Evolutionary conservation across 2,113 vertebrate species (phyloP), one percentile per base, ranked within the genome.

Genomic region (Pithys albifrons): DNA sequence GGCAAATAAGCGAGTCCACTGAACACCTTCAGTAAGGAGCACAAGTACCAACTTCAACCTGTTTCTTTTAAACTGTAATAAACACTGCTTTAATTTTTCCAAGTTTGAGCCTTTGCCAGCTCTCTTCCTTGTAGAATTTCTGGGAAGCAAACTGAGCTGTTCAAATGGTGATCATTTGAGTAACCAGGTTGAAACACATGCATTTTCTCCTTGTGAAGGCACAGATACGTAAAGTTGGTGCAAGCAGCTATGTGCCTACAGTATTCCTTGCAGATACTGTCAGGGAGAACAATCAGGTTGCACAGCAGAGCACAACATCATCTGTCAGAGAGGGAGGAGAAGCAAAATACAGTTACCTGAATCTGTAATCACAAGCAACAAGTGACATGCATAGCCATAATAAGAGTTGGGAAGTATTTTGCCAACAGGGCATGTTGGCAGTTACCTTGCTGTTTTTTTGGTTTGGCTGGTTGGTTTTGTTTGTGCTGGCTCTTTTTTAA

Each of bases 11-110:
- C n/a, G 79, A 69, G 66, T 78, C 58, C 23, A 65, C 46, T 49
- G 58, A 87, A 57, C 23, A 64, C 37, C 43, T 88, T 80, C 72
- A 62, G n/a, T 70, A 51, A 58, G 45, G 46, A 83, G 46, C 25
- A 62, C 49, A 92, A 91, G 58, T 61, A 65, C 41, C 54, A 91
- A 2, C 77, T 89, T 91, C 86, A 95, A 79, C 54, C 45, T 64
- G 7, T 81, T 95, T 24, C 91, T 81, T 91, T 91, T 69, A 85
- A 91, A 79, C 52, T 82, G 46, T 22, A 12, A 24, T 55, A 54
- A 92, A 96, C 70, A 81, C 77, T 91, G 84, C 35, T 75, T 78
- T 71, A 73, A 57, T 94, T 93, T 97, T 93, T 69, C 65, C 61
- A 81, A 9, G 19, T 75, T 54, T 87, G 91, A 93, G 19, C 62